Evolutionary conservation across 2,797 vertebrate genomes (phyloP).

Genomic region (Kryptolebias ocellatus): DNA sequence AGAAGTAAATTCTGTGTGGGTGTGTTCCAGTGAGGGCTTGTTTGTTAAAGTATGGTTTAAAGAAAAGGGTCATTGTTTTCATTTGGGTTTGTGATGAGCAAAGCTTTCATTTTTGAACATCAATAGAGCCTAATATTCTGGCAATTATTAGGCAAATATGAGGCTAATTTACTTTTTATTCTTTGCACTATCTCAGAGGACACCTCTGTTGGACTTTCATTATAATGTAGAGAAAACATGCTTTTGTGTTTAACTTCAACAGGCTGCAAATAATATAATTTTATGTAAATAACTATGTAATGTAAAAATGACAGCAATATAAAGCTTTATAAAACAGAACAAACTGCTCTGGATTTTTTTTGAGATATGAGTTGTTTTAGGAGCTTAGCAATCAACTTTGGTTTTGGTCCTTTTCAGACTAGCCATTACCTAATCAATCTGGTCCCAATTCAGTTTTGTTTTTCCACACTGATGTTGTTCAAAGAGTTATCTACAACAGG

Average conservation of each 20-base stretch:
- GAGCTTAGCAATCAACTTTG: too few species aligned
- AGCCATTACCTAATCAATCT: too few species aligned
- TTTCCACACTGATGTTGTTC: too few species aligned
- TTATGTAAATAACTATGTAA: too few species aligned
- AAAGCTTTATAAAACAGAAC: too few species aligned
- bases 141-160: slow-evolving; percentile 40
- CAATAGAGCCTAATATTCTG: slow-evolving; percentile 50
- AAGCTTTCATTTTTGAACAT: slow-evolving; percentile 66
- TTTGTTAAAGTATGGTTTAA: slow-evolving; percentile 42
- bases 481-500: too few species aligned
- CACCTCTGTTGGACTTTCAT: slow-evolving; percentile 33
- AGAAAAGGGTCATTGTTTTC: slow-evolving; percentile 59
- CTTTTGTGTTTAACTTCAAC: slow-evolving; percentile 57
- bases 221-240: slow-evolving; percentile 17
- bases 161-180: slow-evolving; percentile 15
- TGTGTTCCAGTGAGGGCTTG: slow-evolving; percentile 26
- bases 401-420: too few species aligned
- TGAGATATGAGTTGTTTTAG: too few species aligned
- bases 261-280: background rate
- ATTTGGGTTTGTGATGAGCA: slow-evolving; percentile 47
- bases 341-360: too few species aligned
- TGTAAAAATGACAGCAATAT: too few species aligned
- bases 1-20: slow-evolving; percentile 47
- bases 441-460: too few species aligned
- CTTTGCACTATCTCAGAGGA: slow-evolving; percentile 29